Percentiles rank a stretch among this genome's conserved stretches.
Evolutionary conservation across 2,797 vertebrate species (phyloP).

Genomic region (Pangasius krempfi): DNA sequence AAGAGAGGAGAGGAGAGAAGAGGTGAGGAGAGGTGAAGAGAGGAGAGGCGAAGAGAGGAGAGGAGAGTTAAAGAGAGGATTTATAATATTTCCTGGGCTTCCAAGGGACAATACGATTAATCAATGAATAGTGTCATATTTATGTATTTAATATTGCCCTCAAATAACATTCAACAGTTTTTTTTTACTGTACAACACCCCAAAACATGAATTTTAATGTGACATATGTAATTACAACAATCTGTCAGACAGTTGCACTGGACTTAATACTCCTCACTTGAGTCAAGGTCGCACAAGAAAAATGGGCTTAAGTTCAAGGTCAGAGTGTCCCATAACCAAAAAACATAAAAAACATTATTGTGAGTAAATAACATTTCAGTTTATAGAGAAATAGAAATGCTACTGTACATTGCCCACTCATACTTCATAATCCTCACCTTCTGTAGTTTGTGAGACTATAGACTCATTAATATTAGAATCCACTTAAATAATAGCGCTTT

Average conservation of each 20-base stretch:
- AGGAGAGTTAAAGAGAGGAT: background rate
- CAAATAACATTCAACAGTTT: background rate
- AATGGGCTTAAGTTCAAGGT: background rate
- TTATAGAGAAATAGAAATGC: background rate
- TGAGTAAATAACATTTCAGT: background rate
- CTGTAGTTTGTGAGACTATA: background rate
- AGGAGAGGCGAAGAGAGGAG: background rate
- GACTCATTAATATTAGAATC: background rate
- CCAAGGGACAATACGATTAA: background rate
- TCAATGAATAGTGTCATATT: background rate
- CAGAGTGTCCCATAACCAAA: background rate
- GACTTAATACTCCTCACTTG: background rate
- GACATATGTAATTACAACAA: background rate
- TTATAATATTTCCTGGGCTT: background rate
- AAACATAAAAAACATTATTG: background rate
- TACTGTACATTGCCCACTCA: background rate
- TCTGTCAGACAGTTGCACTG: background rate
- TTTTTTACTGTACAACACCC: background rate
- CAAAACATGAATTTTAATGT: background rate
- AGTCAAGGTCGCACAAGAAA: background rate
- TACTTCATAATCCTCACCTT: background rate
- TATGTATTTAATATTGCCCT: background rate
- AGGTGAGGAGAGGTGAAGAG: too few relatives aligned
- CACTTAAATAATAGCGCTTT: background rate
- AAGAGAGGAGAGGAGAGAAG: too few relatives aligned